Evolutionary conservation across 2,113 vertebrate species (phyloP), one percentile per base, ranked within the genome.

Genomic region (Hymenochirus boettgeri): DNA sequence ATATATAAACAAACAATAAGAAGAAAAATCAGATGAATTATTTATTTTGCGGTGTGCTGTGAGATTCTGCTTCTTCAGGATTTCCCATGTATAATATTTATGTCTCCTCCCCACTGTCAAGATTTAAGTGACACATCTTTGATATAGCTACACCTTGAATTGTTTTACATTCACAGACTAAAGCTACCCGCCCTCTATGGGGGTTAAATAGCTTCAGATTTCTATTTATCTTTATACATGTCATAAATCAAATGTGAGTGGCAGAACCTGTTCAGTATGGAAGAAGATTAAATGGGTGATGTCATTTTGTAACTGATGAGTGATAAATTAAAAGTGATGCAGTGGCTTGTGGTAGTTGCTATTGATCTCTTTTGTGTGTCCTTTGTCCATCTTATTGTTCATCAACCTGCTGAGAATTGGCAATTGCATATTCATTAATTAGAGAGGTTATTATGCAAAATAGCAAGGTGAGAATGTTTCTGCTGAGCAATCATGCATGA

Each of bases 31-130:
- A n/a, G 22, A 18, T 42, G 56, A 74, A 24, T 37, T 12, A 50
- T 13, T 2, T 55, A 27, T 59, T n/a, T 35, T 26, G 3, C 24
- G 19, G 19, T 45, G 71, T 54, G 74, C 47, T 88, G 87, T 91
- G 85, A 81, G 86, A 88, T 85, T 73, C 72, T 83, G 77, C 76
- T 72, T 81, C 69, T 52, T 19, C 7, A 50, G 74, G 52, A 63
- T 75, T 91, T 92, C 88, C 82, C 85, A 78, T 80, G 70, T 72
- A 54, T 58, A 53, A 29, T 62, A 62, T 70, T 48, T 75, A 62
- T 42, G 70, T 63, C 67, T 69, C 81, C 82, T 80, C 70, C 65
- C 79, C 67, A 72, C 70, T 51, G 75, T 86, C 86, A 76, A 24
- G 69, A 67, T 63, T 57, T 24, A 57, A 71, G 71, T 50, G n/a